Evolutionary conservation across 2,888 invertebrate genomes (phyloP).

Genomic region (Orthosia cruda): DNA sequence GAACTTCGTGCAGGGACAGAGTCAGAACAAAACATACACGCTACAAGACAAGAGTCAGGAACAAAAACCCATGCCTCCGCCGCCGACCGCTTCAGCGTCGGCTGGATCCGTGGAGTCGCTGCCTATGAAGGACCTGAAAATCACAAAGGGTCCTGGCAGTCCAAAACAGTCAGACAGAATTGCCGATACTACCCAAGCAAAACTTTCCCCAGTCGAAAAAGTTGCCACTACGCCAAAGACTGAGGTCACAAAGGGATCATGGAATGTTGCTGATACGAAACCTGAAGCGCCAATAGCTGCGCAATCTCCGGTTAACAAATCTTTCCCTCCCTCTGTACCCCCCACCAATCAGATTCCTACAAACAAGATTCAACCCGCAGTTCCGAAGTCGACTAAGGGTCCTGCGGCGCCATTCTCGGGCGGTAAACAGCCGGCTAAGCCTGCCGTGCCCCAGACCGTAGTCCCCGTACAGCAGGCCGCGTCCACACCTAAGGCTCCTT

Average conservation of each 20-base stretch:
- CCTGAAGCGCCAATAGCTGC: constrained; percentile 62
- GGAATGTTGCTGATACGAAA: constrained; percentile 80
- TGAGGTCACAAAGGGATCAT: constrained; percentile 83
- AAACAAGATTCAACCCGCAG: constrained; percentile 80
- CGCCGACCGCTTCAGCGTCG: constrained; percentile 74
- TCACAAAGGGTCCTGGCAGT: constrained; percentile 82
- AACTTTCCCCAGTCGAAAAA: constrained; percentile 80
- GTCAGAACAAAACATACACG: constrained; percentile 76
- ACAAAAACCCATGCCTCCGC: constrained; percentile 74
- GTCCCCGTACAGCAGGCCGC: constrained; percentile 88
- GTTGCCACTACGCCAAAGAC: constrained; percentile 77
- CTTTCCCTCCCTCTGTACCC: constrained; percentile 79
- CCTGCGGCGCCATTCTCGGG: constrained; percentile 89
- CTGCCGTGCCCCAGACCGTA: constrained; percentile 86
- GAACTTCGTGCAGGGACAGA: constrained; percentile 89
- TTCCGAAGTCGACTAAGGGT: constrained; percentile 83
- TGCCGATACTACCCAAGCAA: constrained; percentile 72
- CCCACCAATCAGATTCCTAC: constrained; percentile 74
- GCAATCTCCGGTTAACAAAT: constrained; percentile 75
- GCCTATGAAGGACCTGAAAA: constrained; percentile 88
- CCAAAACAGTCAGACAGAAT: constrained; percentile 84
- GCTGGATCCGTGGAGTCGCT: constrained; percentile 80
- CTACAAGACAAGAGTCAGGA: constrained; percentile 82
- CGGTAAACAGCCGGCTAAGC: constrained; percentile 86
- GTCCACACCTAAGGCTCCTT: constrained; percentile 87